A percentile compares a stretch with the other conserved stretches of the same genome.
phyloP scores from a whole-genome alignment of 2,888 invertebrate genomes.

The Poecilus cupreus region DNA sequence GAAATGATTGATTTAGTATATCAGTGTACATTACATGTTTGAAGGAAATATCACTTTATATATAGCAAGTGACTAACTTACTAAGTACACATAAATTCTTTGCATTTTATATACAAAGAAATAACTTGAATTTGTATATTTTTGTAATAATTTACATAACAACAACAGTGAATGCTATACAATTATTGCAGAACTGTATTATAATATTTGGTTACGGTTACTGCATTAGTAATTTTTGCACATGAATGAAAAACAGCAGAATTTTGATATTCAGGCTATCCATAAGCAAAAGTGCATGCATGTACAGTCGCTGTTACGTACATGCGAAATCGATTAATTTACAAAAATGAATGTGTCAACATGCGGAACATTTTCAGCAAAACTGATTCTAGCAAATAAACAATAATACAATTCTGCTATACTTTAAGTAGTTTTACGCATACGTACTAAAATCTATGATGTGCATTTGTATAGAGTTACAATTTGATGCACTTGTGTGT shows the following conservation, averaged over 20 bases:
- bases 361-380: conserved; percentile 6
- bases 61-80: conserved; percentile 53
- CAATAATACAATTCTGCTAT: conserved; percentile 57
- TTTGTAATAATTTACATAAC: conserved; percentile 57
- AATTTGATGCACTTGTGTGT: conserved; percentile 53
- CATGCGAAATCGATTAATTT: conserved; percentile 7
- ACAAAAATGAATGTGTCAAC: conserved; percentile 25
- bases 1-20: neutral
- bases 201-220: conserved; percentile 49
- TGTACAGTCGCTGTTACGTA: neutral
- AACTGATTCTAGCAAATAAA: conserved; percentile 36
- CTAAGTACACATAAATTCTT: conserved; percentile 53
- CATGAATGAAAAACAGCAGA: conserved; percentile 12
- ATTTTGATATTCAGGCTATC: conserved; percentile 37
- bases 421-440: conserved; percentile 15
- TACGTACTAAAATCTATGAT: conserved; percentile 38
- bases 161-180: conserved; percentile 58
- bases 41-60: conserved; percentile 38
- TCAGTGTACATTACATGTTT: conserved; percentile 28
- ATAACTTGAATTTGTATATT: conserved; percentile 54
- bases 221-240: conserved; percentile 30
- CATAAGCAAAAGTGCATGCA: conserved; percentile 33
- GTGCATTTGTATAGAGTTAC: conserved; percentile 41
- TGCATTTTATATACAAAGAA: conserved; percentile 57
- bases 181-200: conserved; percentile 59